Conservation (phyloP, 1,140 invertebrate species). For the Neodiprion lecontei region DNA sequence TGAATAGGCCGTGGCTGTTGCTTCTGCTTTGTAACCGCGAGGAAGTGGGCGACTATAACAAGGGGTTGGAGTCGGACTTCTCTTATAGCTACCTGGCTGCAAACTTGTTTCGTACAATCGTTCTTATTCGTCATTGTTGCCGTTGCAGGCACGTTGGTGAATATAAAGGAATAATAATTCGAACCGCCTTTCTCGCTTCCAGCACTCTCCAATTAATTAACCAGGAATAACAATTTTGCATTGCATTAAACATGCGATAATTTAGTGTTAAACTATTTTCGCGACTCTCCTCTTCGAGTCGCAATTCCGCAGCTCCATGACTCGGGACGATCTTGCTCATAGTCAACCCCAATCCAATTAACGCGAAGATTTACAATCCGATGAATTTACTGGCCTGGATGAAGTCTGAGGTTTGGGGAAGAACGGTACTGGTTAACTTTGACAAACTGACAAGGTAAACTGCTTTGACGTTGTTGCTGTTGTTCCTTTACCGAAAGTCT, state of each 20-base stretch:
- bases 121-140: not conserved
- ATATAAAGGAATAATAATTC: not conserved
- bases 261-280: not conserved
- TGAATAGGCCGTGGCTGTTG: not conserved
- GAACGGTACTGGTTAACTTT: too few relatives aligned
- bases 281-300: not conserved
- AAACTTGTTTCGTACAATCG: not conserved
- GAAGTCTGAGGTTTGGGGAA: too few relatives aligned
- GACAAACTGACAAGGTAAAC: too few relatives aligned
- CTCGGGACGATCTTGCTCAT: not conserved
- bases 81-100: not conserved
- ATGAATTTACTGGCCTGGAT: too few relatives aligned
- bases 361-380: too few relatives aligned
- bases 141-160: not conserved
- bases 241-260: not conserved
- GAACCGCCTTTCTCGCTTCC: not conserved
- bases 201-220: not conserved
- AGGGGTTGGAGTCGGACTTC: too few relatives aligned
- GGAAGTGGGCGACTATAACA: not conserved
- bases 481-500: too few relatives aligned
- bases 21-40: not conserved
- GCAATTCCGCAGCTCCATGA: too few relatives aligned
- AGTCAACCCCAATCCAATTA: not conserved
- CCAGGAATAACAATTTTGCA: not conserved
- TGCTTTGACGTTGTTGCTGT: too few relatives aligned